phyloP scores from a whole-genome alignment of 2,113 vertebrate genomes.

The Sylvicapra grimmia region DNA sequence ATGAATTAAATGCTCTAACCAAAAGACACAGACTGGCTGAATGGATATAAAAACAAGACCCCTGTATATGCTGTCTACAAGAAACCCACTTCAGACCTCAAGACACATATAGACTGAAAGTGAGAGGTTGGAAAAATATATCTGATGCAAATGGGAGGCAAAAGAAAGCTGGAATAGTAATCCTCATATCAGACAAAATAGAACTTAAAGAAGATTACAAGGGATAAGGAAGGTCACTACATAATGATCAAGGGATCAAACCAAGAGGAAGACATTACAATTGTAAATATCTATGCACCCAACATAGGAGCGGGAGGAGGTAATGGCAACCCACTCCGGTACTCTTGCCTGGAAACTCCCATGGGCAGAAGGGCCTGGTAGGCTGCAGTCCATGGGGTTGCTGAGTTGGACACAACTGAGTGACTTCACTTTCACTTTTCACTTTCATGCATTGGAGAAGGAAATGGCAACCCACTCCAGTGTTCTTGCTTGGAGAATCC shows the following conservation, averaged over 20 bases:
- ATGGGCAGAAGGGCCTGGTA: not conserved
- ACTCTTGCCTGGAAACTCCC: not conserved
- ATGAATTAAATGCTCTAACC: not conserved
- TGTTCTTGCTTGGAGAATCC: not conserved
- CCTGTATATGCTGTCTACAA: not conserved
- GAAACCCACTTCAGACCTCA: not conserved
- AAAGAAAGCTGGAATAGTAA: not conserved
- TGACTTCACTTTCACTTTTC: not conserved
- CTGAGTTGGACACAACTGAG: not conserved
- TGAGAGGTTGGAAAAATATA: not conserved
- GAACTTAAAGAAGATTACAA: not conserved
- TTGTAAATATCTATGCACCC: not conserved
- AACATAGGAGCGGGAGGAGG: not conserved
- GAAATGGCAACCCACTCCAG: not conserved
- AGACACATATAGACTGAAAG: not conserved
- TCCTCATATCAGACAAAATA: not conserved
- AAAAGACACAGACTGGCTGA: not conserved
- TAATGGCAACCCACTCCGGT: fast-evolving
- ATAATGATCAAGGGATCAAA: not conserved
- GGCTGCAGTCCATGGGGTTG: fast-evolving
- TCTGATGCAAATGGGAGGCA: not conserved
- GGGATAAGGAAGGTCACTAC: not conserved
- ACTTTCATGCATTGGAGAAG: not conserved
- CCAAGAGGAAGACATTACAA: not conserved
- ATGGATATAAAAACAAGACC: not conserved